phyloP scores from a whole-genome alignment of 2,888 invertebrate species.

The Cephus sareptanus region DNA sequence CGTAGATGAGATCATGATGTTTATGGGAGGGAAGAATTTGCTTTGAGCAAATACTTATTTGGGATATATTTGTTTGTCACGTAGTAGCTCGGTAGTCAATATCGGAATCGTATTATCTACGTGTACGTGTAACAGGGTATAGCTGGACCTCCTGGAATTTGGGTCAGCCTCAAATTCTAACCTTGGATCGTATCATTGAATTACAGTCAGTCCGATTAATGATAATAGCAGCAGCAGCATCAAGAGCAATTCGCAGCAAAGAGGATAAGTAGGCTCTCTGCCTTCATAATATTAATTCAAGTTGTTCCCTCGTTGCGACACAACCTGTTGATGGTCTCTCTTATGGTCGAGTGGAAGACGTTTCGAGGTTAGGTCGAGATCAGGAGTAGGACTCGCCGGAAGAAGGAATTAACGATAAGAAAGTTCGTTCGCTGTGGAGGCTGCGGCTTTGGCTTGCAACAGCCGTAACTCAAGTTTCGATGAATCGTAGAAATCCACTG shows the following conservation, averaged over 20 bases:
- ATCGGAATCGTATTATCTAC: neutral
- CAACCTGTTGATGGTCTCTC: constrained; percentile 49
- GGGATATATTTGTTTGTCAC: neutral
- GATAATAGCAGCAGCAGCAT: neutral
- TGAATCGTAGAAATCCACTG: too few relatives aligned
- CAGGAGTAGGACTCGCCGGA: neutral
- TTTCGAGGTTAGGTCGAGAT: neutral
- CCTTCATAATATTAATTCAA: neutral
- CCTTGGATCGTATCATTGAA: neutral
- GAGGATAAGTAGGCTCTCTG: neutral
- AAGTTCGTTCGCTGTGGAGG: neutral
- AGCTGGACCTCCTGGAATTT: neutral
- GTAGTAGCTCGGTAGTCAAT: neutral
- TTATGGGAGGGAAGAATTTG: too few relatives aligned
- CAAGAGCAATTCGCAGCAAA: neutral
- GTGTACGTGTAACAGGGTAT: neutral
- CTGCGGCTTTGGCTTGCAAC: neutral
- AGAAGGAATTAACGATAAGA: neutral
- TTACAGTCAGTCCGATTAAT: neutral
- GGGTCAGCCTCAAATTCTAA: neutral
- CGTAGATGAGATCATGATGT: too few relatives aligned
- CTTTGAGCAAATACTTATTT: too few relatives aligned
- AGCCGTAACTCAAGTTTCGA: neutral
- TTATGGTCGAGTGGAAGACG: constrained; percentile 3
- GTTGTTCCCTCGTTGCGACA: constrained; percentile 19